Conservation (phyloP, 1,140 invertebrate species). For the Hyles vespertilio region DNA sequence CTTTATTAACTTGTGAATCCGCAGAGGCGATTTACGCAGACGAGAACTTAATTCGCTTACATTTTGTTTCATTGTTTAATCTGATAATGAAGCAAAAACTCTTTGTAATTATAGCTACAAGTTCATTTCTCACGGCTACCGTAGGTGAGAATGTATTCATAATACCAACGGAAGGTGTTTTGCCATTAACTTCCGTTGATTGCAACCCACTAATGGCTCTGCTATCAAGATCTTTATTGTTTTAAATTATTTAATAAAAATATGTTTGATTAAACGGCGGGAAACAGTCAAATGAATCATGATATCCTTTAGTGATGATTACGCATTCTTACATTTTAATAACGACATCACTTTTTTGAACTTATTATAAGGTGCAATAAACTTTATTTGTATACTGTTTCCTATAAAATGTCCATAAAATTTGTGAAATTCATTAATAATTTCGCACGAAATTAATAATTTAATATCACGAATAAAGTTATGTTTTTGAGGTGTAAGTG, state of each 20-base stretch:
- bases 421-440: no score
- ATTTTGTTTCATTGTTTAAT: slow-evolving; percentile 29
- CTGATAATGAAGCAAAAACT: slow-evolving; percentile 33
- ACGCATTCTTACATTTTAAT: no score
- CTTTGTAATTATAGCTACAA: slow-evolving; percentile 3
- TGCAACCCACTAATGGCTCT: slow-evolving; percentile 38
- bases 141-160: slow-evolving; percentile 47
- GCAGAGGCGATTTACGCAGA: background rate
- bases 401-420: no score
- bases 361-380: background rate
- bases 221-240: slow-evolving; percentile 40
- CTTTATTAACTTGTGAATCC: background rate
- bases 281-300: background rate
- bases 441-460: no score
- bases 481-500: no score
- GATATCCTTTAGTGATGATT: background rate
- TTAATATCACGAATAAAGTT: no score
- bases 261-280: background rate
- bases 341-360: slow-evolving; percentile 1
- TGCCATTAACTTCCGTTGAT: slow-evolving; percentile 56
- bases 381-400: no score
- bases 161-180: slow-evolving; percentile 32
- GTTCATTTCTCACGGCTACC: slow-evolving; percentile 44
- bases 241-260: slow-evolving; percentile 17
- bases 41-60: slow-evolving; percentile 14